phyloP scores from a whole-genome alignment of 2,113 vertebrate genomes.

The Cheirogaleus medius region DNA sequence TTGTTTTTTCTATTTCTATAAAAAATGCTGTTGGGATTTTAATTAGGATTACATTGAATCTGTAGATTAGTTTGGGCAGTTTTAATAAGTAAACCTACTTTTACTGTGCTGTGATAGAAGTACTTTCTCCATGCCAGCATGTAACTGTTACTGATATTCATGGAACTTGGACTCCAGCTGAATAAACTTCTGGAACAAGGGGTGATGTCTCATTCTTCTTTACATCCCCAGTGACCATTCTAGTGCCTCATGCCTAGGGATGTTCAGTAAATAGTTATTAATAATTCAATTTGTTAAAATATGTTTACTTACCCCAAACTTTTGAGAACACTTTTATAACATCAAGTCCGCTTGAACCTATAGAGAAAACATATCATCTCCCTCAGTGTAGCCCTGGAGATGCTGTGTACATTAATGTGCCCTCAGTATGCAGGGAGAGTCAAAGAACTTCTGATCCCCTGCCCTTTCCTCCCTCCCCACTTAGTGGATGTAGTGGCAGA shows the following conservation, averaged over 20 bases:
- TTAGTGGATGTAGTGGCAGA: background rate
- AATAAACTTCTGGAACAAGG: background rate
- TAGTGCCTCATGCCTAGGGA: background rate
- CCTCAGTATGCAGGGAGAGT: background rate
- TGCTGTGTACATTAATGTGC: background rate
- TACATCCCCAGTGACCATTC: background rate
- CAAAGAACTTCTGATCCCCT: background rate
- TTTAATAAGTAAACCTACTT: background rate
- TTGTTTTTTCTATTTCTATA: background rate
- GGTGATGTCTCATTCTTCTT: background rate
- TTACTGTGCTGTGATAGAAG: background rate
- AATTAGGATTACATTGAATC: background rate
- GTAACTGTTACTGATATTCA: background rate
- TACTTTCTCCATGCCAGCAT: background rate
- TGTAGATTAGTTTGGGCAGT: background rate
- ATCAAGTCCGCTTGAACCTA: background rate
- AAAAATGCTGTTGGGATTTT: background rate
- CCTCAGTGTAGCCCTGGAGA: background rate
- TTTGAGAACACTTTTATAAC: background rate
- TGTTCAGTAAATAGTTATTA: background rate
- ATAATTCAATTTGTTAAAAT: slow-evolving; percentile 5
- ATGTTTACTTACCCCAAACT: background rate
- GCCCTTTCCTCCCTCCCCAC: background rate
- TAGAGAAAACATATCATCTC: background rate
- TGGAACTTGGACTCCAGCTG: background rate